Conservation (phyloP, 2,113 vertebrate species). For the Mirza zaza region DNA sequence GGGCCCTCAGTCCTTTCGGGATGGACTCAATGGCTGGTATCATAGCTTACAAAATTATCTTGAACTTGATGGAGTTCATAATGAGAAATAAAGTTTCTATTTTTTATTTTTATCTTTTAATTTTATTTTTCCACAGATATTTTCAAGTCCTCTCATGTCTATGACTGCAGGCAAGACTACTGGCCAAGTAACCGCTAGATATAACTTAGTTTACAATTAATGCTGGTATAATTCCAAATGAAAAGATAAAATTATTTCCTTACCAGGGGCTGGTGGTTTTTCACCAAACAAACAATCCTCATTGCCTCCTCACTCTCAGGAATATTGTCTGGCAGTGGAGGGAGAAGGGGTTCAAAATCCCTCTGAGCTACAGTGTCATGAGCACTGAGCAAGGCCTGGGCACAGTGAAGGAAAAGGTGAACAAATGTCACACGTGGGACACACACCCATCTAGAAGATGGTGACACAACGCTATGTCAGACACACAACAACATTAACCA, state of each 20-base stretch:
- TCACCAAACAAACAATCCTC: constrained; percentile 95
- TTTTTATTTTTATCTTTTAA: too few relatives aligned
- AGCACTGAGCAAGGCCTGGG: constrained; percentile 92
- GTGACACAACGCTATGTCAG: neutral
- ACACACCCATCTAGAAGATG: accelerated
- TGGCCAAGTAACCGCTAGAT: neutral
- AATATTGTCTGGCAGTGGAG: constrained; percentile 92
- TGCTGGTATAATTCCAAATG: neutral
- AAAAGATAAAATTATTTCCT: constrained; percentile 70
- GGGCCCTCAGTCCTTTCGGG: too few relatives aligned
- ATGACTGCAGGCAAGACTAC: neutral
- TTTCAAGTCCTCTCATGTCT: neutral
- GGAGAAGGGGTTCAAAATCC: constrained; percentile 93
- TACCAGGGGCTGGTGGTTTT: constrained; percentile 98
- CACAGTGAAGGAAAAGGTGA: neutral
- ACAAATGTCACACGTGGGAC: neutral
- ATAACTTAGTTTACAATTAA: neutral
- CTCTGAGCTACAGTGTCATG: constrained; percentile 95
- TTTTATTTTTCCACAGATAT: neutral
- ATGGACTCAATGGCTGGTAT: too few relatives aligned
- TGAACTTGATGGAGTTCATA: too few relatives aligned
- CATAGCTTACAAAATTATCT: too few relatives aligned
- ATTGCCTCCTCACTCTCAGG: constrained; percentile 94
- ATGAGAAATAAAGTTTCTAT: too few relatives aligned
- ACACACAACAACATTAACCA: neutral